phyloP scores from a whole-genome alignment of 2,888 invertebrate genomes.

The Epiblema foenella region DNA sequence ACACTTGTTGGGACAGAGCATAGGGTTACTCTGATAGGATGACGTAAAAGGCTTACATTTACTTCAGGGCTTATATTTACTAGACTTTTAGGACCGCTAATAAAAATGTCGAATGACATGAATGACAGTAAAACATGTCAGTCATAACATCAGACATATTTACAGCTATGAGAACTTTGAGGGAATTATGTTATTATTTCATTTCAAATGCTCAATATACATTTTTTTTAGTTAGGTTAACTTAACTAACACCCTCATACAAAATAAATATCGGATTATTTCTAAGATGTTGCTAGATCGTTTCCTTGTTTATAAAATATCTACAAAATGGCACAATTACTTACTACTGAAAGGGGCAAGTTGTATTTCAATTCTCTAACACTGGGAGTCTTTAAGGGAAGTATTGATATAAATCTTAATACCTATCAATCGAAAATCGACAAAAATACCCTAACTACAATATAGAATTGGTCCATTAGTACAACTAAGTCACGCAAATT shows the following conservation, averaged over 20 bases:
- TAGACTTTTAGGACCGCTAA: slow-evolving; percentile 3
- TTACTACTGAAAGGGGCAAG: slow-evolving; percentile 24
- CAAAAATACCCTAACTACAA: slow-evolving; percentile 4
- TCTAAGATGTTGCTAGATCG: not conserved
- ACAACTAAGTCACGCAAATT: slow-evolving; percentile 29
- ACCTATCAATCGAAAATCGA: slow-evolving; percentile 18
- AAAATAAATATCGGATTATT: not conserved
- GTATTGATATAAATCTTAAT: slow-evolving; percentile 12
- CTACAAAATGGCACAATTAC: slow-evolving; percentile 32
- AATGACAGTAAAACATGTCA: not conserved
- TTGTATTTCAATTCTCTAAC: not conserved
- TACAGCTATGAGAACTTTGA: not conserved
- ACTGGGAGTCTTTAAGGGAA: slow-evolving; percentile 32
- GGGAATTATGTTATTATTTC: not conserved
- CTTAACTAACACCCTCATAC: slow-evolving; percentile 5
- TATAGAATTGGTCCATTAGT: slow-evolving; percentile 42
- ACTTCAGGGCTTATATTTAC: not conserved
- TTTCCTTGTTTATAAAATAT: not conserved
- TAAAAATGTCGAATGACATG: not conserved
- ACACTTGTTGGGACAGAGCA: slow-evolving; percentile 26
- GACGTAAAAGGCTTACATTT: not conserved
- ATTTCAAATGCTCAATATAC: slow-evolving; percentile 11
- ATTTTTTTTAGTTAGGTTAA: too few relatives aligned
- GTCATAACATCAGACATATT: not conserved
- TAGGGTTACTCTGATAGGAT: too few relatives aligned